A percentile compares a stretch with the other conserved stretches of the same genome.
These are phyloP conservation scores for Lepidurus arcticus DNA, from an alignment of 1,140 invertebrate species.

Conservation along the genomic window DNA sequence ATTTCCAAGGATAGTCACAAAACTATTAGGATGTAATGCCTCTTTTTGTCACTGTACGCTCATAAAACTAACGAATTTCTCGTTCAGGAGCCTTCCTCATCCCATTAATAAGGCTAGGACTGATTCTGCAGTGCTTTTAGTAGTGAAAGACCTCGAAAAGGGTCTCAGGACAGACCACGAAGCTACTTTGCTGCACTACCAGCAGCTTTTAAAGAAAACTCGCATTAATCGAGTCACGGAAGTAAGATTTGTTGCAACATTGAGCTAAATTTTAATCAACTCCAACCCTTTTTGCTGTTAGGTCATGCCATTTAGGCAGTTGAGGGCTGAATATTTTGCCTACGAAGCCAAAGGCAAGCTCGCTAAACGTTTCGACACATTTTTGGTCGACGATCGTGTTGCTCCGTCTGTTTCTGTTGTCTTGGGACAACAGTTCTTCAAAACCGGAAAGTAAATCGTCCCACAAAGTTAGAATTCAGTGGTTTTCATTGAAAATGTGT, in stretches of 20 bases:
- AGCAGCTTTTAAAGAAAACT: slow-evolving; percentile 40
- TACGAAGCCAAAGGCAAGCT: slow-evolving; percentile 45
- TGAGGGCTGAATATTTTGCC: slow-evolving; percentile 44
- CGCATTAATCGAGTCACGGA: slow-evolving; percentile 39
- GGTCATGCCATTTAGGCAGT: slow-evolving; percentile 43
- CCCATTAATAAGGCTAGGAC: background rate
- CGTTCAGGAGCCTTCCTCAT: background rate
- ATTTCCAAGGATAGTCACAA: background rate
- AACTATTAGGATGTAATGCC: background rate
- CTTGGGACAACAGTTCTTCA: slow-evolving; percentile 44
- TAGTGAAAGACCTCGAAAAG: slow-evolving; percentile 45
- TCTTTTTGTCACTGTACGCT: background rate
- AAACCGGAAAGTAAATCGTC: slow-evolving; percentile 41
- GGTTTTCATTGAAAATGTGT: slow-evolving; percentile 23
- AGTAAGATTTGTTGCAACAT: slow-evolving; percentile 27
- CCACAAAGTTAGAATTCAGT: background rate
- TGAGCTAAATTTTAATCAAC: slow-evolving; percentile 23
- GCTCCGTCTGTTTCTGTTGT: slow-evolving; percentile 40
- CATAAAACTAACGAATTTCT: background rate
- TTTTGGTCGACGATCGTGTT: slow-evolving; percentile 43
- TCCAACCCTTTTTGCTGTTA: slow-evolving; percentile 34
- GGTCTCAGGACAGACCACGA: slow-evolving; percentile 42
- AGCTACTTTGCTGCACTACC: slow-evolving; percentile 40
- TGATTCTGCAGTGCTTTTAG: slow-evolving; percentile 42
- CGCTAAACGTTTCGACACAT: slow-evolving; percentile 43